Evolutionary conservation across 2,797 vertebrate species (phyloP), one percentile per base, ranked within the genome.

Genomic region (Arctocebus calabarensis): DNA sequence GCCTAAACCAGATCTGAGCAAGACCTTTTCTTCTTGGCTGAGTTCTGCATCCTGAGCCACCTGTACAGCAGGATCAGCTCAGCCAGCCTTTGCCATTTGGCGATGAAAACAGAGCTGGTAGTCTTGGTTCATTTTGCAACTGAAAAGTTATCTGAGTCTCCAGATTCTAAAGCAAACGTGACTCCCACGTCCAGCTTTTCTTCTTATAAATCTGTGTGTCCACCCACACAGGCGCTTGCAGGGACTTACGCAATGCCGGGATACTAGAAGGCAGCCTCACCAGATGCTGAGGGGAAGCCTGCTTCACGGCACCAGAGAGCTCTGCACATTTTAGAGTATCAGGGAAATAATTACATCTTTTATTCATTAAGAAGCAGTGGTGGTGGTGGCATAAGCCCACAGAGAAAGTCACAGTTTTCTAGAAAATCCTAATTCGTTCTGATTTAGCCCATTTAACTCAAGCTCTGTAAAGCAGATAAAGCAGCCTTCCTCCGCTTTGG

Each of bases 371-470:
- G 86, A 88, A 92, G 71, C 22, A 48, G 66, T 32, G 32, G 71
- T 62, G 32, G 34, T 90, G 70, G 48, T 7, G 57, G 22, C 75
- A 55, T 87, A 34, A 48, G 37, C 29, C 45, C 43, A 74, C 40
- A 45, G 70, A 91, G 9, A 96, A 95, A 83, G 17, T 23, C 71
- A 61, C 22, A 23, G 17, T 61, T 57, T 90, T 90, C n/a, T 82
- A 88, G 57, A 86, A 92, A 94, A 96, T 40, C 71, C 27, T 90
- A 55, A 66, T 64, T 89, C 86, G 32, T 29, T 93, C 91, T 37
- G 45, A 91, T 25, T 94, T 61, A 48, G 37, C 37, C 29, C 71
- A 89, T 68, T 92, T 93, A 92, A 93, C 48, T 74, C 55, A 62
- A 90, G 91, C 57, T 83, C 78, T 77, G 5, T 27, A 78, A 66